phyloP scores from a whole-genome alignment of 2,888 invertebrate species.

The Eurytoma adleriae region DNA sequence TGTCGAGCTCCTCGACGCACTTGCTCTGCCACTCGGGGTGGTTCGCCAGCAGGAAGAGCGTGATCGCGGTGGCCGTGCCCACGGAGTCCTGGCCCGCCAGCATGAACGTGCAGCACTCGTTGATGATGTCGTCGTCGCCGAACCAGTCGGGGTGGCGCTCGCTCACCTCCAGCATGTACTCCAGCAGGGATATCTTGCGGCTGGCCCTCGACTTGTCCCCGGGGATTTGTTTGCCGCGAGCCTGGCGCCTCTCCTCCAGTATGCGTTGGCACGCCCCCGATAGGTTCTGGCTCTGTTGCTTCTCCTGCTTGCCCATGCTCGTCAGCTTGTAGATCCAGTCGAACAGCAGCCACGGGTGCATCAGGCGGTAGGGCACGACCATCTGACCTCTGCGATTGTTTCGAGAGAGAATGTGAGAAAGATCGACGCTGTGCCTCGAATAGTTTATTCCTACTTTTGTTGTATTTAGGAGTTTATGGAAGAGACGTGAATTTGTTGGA shows the following conservation, averaged over 20 bases:
- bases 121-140: slow-evolving; percentile 79
- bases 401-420: no score
- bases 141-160: slow-evolving; percentile 76
- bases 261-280: slow-evolving; percentile 63
- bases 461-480: no score
- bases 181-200: slow-evolving; percentile 72
- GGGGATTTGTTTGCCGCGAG: background rate
- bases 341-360: slow-evolving; percentile 79
- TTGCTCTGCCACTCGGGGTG: slow-evolving; percentile 76
- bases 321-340: slow-evolving; percentile 79
- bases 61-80: slow-evolving; percentile 79
- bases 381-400: slow-evolving; percentile 77
- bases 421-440: no score
- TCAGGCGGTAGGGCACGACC: slow-evolving; percentile 76
- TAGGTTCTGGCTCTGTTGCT: slow-evolving; percentile 74
- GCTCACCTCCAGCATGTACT: slow-evolving; percentile 78
- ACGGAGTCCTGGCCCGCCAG: slow-evolving; percentile 82
- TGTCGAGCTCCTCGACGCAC: slow-evolving; percentile 65
- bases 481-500: no score
- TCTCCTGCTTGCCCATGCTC: slow-evolving; percentile 76
- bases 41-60: slow-evolving; percentile 78
- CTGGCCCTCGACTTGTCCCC: background rate
- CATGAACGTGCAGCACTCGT: slow-evolving; percentile 82
- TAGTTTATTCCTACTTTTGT: no score
- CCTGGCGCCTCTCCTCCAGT: slow-evolving; percentile 63